A percentile compares a stretch with the other conserved stretches of the same genome.
Conservation (phyloP, 2,113 vertebrate genomes). For the Heteronetta atricapilla region DNA sequence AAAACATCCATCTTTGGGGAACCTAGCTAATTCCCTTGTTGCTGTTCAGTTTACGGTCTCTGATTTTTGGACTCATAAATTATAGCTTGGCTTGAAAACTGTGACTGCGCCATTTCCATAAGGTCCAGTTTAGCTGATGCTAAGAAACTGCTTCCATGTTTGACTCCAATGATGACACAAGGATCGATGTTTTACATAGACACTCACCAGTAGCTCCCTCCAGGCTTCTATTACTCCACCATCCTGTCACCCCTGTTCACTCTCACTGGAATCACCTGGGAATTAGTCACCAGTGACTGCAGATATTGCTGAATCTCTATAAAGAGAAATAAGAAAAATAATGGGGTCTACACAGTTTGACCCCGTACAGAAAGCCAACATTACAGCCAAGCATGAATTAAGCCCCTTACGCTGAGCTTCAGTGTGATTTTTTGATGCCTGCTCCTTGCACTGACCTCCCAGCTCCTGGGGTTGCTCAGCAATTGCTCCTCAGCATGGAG, state of each 20-base stretch:
- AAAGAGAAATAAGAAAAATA: neutral
- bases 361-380: neutral
- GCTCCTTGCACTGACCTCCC: neutral
- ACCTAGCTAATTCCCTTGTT: neutral
- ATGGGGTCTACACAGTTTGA: neutral
- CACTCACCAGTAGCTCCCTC: neutral
- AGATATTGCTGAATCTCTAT: neutral
- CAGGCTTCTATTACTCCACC: neutral
- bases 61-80: neutral
- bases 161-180: accelerated
- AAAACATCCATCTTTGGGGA: neutral
- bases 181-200: neutral
- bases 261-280: neutral
- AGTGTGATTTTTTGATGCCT: neutral
- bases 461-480: neutral
- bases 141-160: neutral
- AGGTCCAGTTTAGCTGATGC: neutral
- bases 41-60: neutral
- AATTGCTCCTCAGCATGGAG: neutral
- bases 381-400: neutral
- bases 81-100: neutral
- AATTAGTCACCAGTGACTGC: neutral
- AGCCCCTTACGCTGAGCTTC: neutral
- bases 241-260: neutral
- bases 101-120: neutral